Evolutionary conservation across 2,797 vertebrate genomes (phyloP).

Genomic region (Pempheris klunzingeri): DNA sequence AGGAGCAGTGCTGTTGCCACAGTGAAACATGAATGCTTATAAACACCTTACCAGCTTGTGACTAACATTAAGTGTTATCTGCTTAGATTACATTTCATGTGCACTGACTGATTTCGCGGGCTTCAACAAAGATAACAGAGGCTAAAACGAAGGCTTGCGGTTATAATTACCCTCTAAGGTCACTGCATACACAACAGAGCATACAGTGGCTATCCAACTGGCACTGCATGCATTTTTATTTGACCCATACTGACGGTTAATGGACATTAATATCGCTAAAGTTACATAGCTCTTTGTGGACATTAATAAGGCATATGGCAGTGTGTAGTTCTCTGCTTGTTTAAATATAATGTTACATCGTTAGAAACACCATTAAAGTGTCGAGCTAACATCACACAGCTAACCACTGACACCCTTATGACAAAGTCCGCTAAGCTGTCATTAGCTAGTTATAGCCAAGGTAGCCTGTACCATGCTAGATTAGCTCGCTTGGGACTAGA

Average conservation of each 20-base stretch:
- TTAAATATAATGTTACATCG: conserved; percentile 10
- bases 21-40: conserved; percentile 46
- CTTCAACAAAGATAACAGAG: background rate
- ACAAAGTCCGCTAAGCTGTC: conserved; percentile 65
- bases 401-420: conserved; percentile 56
- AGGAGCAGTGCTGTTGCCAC: conserved; percentile 28
- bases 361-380: conserved; percentile 45
- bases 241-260: background rate
- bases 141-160: background rate
- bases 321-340: background rate
- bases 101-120: conserved; percentile 10
- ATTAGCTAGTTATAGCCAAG: conserved; percentile 58
- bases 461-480: conserved; percentile 41
- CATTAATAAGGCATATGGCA: background rate
- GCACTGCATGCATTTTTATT: conserved; percentile 11
- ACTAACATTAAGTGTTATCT: conserved; percentile 16
- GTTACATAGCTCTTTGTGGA: background rate
- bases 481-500: conserved; percentile 55
- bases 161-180: conserved; percentile 34
- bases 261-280: background rate
- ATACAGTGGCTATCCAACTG: background rate
- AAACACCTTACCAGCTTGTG: conserved; percentile 44
- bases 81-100: conserved; percentile 6
- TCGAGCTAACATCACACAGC: conserved; percentile 56
- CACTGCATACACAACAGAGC: conserved; percentile 30